phyloP scores from a whole-genome alignment of 2,888 invertebrate species.

The Vesta saturnalis region DNA sequence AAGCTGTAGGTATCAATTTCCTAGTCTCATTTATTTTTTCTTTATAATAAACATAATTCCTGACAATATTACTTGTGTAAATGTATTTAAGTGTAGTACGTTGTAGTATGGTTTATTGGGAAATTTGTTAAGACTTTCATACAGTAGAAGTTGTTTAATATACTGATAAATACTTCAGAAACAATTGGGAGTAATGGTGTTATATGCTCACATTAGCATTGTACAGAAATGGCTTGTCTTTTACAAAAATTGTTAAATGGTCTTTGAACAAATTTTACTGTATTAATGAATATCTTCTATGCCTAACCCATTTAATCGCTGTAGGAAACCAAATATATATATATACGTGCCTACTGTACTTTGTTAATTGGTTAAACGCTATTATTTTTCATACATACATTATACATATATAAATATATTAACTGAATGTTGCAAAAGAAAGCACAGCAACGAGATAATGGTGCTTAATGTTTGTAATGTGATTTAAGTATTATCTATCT shows the following conservation, averaged over 20 bases:
- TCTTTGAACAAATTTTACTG: constrained; percentile 2
- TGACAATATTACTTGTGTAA: constrained; percentile 36
- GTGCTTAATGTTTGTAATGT: constrained; percentile 2
- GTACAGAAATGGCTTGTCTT: neutral
- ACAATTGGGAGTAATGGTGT: too few relatives aligned
- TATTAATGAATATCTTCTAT: neutral
- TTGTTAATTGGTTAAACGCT: neutral
- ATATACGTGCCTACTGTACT: constrained; percentile 13
- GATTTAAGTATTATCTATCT: neutral
- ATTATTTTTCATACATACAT: neutral
- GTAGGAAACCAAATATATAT: constrained; percentile 6
- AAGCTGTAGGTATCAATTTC: constrained; percentile 14
- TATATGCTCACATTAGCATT: too few relatives aligned
- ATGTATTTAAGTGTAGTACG: constrained; percentile 9
- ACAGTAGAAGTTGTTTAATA: neutral
- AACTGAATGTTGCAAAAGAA: constrained; percentile 5
- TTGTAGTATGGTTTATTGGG: neutral
- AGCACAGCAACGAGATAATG: constrained; percentile 15
- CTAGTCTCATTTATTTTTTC: constrained; percentile 21
- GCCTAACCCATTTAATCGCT: neutral
- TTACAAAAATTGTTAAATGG: neutral
- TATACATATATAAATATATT: neutral
- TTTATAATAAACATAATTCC: constrained; percentile 20
- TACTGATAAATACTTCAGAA: too few relatives aligned
- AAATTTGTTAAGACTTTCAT: neutral